phyloP scores from a whole-genome alignment of 2,888 invertebrate species.

The Synanthedon vespiformis region DNA sequence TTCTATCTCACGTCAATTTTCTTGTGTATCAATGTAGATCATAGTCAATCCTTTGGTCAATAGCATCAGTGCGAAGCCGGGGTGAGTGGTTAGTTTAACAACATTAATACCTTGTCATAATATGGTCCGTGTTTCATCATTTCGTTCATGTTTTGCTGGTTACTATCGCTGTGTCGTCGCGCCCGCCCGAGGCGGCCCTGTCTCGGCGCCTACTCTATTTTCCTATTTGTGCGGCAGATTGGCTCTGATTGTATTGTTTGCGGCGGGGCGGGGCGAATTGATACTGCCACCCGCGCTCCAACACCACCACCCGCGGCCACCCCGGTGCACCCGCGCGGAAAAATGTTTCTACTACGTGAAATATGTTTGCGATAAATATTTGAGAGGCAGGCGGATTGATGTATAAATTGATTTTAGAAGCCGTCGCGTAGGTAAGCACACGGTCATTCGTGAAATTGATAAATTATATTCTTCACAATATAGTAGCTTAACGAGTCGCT shows the following conservation, averaged over 20 bases:
- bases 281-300: slow-evolving; percentile 26
- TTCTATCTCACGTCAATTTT: no score
- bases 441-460: background rate
- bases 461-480: background rate
- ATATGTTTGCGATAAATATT: slow-evolving; percentile 57
- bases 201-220: slow-evolving; percentile 62
- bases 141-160: background rate
- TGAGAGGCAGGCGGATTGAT: slow-evolving; percentile 43
- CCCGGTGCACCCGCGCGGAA: slow-evolving; percentile 34
- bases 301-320: slow-evolving; percentile 18
- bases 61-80: no score
- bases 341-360: slow-evolving; percentile 48
- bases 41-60: no score
- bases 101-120: no score
- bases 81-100: no score
- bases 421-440: background rate
- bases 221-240: slow-evolving; percentile 70
- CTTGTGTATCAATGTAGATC: no score
- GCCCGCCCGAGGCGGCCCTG: slow-evolving; percentile 46
- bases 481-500: no score
- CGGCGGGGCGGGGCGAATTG: slow-evolving; percentile 33
- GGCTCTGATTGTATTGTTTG: slow-evolving; percentile 70
- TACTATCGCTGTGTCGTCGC: background rate
- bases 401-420: slow-evolving; percentile 12
- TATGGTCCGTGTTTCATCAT: no score